Conservation (phyloP, 1,140 invertebrate species). For the Coenobita brevimanus region DNA sequence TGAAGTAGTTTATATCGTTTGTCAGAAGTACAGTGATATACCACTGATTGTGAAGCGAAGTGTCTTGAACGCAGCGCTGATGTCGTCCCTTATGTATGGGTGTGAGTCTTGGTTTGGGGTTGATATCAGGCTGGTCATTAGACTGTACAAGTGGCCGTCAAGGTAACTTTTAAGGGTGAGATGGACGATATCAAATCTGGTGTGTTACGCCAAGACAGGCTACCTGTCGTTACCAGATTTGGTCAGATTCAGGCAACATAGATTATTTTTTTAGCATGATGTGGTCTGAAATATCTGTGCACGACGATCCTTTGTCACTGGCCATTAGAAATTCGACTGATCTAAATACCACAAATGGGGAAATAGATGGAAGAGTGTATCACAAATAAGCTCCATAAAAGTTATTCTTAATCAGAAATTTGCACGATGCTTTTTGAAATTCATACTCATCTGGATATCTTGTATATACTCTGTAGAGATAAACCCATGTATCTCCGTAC, state of each 20-base stretch:
- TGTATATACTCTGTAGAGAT: slow-evolving; percentile 5
- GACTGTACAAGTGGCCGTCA: background rate
- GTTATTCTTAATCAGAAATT: no score
- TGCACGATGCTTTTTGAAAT: background rate
- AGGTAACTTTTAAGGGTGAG: background rate
- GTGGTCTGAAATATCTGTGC: no score
- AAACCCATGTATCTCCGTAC: no score
- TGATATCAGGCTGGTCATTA: background rate
- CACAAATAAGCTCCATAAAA: background rate
- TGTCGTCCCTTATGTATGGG: background rate
- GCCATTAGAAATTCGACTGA: no score
- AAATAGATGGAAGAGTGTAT: background rate
- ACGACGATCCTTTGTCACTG: no score
- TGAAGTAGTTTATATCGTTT: no score
- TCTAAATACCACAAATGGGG: no score
- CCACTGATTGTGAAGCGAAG: no score
- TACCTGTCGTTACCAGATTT: no score
- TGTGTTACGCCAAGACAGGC: background rate
- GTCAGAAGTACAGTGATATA: no score
- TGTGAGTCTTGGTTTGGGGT: background rate
- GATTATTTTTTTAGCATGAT: background rate
- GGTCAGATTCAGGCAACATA: no score
- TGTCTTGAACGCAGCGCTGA: no score
- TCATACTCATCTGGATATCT: background rate
- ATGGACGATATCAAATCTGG: background rate